These are phyloP conservation scores for Leptopilina boulardi DNA, from an alignment of 1,140 invertebrate species.

Conservation along the genomic window DNA sequence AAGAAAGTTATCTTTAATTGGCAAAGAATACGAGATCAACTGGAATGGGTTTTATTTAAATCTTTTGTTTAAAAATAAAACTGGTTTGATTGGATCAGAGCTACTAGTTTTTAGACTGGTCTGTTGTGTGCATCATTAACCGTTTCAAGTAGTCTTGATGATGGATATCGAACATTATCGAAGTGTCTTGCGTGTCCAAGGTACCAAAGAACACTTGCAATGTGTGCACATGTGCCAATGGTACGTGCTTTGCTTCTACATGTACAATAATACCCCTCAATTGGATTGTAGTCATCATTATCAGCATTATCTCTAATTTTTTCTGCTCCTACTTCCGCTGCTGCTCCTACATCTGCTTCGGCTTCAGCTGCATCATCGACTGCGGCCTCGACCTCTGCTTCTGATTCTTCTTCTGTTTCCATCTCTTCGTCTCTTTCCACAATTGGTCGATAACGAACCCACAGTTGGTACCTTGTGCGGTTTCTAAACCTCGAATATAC, in stretches of 20 bases:
- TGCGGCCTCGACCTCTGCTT: not conserved
- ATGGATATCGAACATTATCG: slow-evolving; percentile 39
- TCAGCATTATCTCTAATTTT: slow-evolving; percentile 4
- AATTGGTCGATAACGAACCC: not conserved
- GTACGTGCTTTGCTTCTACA: slow-evolving; percentile 38
- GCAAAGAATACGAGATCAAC: no score
- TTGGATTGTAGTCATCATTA: slow-evolving; percentile 29
- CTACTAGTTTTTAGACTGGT: not conserved
- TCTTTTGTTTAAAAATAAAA: no score
- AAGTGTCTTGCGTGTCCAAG: slow-evolving; percentile 38
- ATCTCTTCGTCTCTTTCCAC: not conserved
- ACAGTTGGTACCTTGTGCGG: slow-evolving; percentile 8
- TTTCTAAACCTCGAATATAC: slow-evolving; percentile 26
- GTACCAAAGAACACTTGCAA: slow-evolving; percentile 36
- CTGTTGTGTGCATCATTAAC: slow-evolving; percentile 38
- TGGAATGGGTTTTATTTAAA: no score
- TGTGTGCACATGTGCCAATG: slow-evolving; percentile 35
- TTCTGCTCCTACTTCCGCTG: not conserved
- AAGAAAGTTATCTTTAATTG: no score
- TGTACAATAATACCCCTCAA: slow-evolving; percentile 41
- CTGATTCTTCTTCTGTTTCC: not conserved
- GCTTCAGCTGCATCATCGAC: no score
- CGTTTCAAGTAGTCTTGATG: not conserved
- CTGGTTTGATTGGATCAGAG: no score
- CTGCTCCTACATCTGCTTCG: not conserved